phyloP scores from a whole-genome alignment of 2,888 invertebrate genomes.

The Oscheius onirici region DNA sequence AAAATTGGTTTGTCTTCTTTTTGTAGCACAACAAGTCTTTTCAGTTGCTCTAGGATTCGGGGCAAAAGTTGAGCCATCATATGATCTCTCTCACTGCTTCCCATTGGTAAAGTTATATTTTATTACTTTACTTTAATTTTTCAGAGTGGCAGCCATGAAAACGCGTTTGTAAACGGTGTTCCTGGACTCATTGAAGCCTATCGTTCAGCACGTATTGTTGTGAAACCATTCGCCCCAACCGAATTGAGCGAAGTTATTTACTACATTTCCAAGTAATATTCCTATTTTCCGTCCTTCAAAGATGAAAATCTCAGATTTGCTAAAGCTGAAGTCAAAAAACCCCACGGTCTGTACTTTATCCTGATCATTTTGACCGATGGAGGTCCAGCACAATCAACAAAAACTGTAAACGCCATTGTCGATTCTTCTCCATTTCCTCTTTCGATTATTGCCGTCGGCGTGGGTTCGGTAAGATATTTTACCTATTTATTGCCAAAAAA shows the following conservation, averaged over 20 bases:
- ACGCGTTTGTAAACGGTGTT: slow-evolving; percentile 71
- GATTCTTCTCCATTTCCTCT: slow-evolving; percentile 63
- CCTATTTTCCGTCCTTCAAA: no score
- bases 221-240: slow-evolving; percentile 76
- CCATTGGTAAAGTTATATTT: neutral
- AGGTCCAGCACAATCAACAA: slow-evolving; percentile 40
- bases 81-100: slow-evolving; percentile 64
- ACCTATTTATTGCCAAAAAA: no score
- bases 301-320: slow-evolving; percentile 59
- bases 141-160: slow-evolving; percentile 17
- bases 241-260: slow-evolving; percentile 78
- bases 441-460: slow-evolving; percentile 58
- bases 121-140: neutral
- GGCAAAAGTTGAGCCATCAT: slow-evolving; percentile 72
- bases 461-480: slow-evolving; percentile 37
- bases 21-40: neutral
- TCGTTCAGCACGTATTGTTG: slow-evolving; percentile 74
- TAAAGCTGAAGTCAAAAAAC: slow-evolving; percentile 56
- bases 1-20: slow-evolving; percentile 19
- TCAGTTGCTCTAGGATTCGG: slow-evolving; percentile 75
- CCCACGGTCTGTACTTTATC: slow-evolving; percentile 58
- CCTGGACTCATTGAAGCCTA: slow-evolving; percentile 75
- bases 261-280: slow-evolving; percentile 74
- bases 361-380: slow-evolving; percentile 67
- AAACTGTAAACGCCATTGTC: slow-evolving; percentile 58